phyloP scores from a whole-genome alignment of 2,888 invertebrate genomes.

The Sesia bembeciformis region DNA sequence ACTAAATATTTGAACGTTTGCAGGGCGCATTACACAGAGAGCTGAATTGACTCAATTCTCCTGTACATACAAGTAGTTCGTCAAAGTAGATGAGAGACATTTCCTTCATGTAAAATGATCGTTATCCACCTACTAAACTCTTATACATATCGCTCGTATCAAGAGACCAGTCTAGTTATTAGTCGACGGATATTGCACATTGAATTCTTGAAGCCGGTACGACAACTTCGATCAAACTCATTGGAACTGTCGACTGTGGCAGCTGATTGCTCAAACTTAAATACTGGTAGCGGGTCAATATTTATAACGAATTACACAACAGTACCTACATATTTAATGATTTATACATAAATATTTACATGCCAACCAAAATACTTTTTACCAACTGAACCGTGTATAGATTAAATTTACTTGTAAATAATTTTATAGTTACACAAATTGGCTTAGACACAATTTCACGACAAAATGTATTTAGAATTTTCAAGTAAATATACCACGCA shows the following conservation, averaged over 20 bases:
- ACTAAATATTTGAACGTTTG: too few species aligned
- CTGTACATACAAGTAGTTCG: constrained; percentile 1
- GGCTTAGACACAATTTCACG: neutral
- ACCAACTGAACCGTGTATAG: neutral
- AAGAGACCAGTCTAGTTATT: constrained; percentile 31
- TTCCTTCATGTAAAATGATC: constrained; percentile 1
- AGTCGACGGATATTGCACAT: constrained; percentile 65
- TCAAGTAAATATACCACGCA: neutral
- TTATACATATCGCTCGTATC: neutral
- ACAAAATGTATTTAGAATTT: too few species aligned
- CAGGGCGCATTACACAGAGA: too few species aligned
- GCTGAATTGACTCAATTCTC: neutral
- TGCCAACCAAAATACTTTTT: too few species aligned
- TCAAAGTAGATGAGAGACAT: constrained; percentile 2
- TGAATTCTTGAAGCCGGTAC: constrained; percentile 43
- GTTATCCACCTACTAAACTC: neutral
- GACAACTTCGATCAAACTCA: constrained; percentile 49
- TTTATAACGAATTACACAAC: neutral
- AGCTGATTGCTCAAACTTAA: constrained; percentile 48
- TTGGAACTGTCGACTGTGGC: constrained; percentile 32
- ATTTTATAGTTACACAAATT: neutral
- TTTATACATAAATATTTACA: neutral
- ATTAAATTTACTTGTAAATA: neutral
- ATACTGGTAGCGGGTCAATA: constrained; percentile 23
- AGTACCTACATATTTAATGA: neutral